Conservation (phyloP, 2,888 invertebrate genomes). For the Nebria brevicollis region DNA sequence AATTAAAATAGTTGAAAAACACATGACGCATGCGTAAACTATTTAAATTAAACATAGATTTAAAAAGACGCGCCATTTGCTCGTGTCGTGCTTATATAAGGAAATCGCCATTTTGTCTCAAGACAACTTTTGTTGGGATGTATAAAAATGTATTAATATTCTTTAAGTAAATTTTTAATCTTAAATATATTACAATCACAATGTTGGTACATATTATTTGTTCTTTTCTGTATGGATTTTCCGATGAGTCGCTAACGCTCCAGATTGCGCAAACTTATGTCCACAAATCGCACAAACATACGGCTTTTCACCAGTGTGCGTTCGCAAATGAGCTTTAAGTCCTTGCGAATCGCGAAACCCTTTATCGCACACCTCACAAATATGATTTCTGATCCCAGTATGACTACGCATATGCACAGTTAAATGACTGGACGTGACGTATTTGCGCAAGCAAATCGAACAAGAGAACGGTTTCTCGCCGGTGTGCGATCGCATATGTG, state of each 20-base stretch:
- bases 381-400: slow-evolving; percentile 54
- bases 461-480: slow-evolving; percentile 58
- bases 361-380: slow-evolving; percentile 55
- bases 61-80: no score
- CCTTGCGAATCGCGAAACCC: slow-evolving; percentile 56
- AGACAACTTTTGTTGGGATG: no score
- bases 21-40: no score
- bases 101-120: no score
- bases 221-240: slow-evolving; percentile 51
- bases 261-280: slow-evolving; percentile 56
- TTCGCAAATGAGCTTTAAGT: slow-evolving; percentile 55
- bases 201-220: neutral
- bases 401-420: slow-evolving; percentile 57
- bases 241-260: slow-evolving; percentile 56
- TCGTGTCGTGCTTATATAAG: no score
- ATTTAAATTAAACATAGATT: no score
- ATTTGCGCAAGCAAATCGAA: slow-evolving; percentile 54
- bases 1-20: no score
- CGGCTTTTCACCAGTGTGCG: slow-evolving; percentile 58
- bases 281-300: slow-evolving; percentile 56
- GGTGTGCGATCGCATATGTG: slow-evolving; percentile 57
- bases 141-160: no score
- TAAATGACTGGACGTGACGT: slow-evolving; percentile 57
- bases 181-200: no score
- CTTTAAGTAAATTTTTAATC: no score